Evolutionary conservation across 2,888 invertebrate species (phyloP).

Genomic region (Oscheius onirici): DNA sequence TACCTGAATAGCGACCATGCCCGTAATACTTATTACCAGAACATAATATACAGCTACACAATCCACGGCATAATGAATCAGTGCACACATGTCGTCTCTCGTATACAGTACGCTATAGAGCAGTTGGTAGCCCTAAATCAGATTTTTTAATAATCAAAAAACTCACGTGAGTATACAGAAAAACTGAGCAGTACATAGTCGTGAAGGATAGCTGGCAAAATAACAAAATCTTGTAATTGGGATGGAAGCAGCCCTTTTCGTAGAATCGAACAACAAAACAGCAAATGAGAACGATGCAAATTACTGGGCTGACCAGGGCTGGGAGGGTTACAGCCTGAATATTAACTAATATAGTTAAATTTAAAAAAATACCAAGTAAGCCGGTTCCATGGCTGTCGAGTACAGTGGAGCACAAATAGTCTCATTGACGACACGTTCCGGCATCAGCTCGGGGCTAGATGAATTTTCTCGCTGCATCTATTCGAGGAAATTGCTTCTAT

Average conservation of each 20-base stretch:
- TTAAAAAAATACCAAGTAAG: slow-evolving; percentile 22
- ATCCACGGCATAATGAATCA: slow-evolving; percentile 14
- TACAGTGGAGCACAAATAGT: too few species aligned
- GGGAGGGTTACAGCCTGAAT: slow-evolving; percentile 26
- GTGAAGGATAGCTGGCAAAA: slow-evolving; percentile 20
- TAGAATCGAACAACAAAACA: slow-evolving; percentile 15
- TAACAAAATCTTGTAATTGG: slow-evolving; percentile 12
- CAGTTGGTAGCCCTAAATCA: too few species aligned
- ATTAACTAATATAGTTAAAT: background rate
- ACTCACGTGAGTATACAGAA: slow-evolving; percentile 23
- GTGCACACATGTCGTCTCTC: background rate
- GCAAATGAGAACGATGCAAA: slow-evolving; percentile 5
- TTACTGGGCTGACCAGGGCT: slow-evolving; percentile 1
- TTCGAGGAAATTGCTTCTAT: too few species aligned
- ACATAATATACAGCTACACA: slow-evolving; percentile 15
- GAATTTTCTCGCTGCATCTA: too few species aligned
- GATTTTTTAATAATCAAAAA: background rate
- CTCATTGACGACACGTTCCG: too few species aligned
- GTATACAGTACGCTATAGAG: too few species aligned
- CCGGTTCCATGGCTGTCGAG: background rate
- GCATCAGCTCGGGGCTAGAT: too few species aligned
- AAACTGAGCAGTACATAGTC: slow-evolving; percentile 19
- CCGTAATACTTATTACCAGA: slow-evolving; percentile 8
- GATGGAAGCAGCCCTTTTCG: slow-evolving; percentile 9
- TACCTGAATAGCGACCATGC: slow-evolving; percentile 21